Evolutionary conservation across 1,140 invertebrate species (phyloP).

Genomic region (Pogonomyrmex barbatus): DNA sequence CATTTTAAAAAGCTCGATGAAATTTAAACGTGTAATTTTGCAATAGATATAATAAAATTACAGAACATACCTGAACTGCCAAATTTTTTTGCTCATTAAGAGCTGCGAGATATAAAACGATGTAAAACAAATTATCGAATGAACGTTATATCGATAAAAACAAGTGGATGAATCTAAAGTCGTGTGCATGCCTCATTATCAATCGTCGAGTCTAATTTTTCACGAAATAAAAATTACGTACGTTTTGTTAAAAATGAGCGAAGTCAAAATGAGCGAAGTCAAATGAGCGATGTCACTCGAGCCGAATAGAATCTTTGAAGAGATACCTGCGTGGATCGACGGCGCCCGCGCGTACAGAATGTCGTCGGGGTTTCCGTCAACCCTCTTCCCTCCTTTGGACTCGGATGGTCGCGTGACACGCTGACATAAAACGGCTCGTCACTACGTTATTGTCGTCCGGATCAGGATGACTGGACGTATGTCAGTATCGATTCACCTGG

Average conservation of each 20-base stretch:
- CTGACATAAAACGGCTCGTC: conserved; percentile 48
- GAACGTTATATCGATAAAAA: neutral
- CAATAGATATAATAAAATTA: neutral
- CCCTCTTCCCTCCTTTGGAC: conserved; percentile 33
- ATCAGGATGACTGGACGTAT: conserved; percentile 51
- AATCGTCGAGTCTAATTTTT: conserved; percentile 8
- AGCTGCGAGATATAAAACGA: neutral
- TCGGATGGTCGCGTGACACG: conserved; percentile 44
- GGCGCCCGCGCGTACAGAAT: conserved; percentile 41
- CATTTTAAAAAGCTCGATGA: neutral
- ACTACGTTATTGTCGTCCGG: conserved; percentile 32
- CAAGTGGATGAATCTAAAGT: neutral
- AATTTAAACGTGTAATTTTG: neutral
- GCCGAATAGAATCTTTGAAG: conserved; percentile 1
- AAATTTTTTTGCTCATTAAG: neutral
- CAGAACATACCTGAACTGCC: neutral
- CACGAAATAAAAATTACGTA: neutral
- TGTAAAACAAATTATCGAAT: neutral
- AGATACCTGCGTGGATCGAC: conserved; percentile 10
- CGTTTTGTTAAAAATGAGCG: conserved; percentile 4
- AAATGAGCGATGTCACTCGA: too few relatives aligned
- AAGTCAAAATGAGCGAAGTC: neutral
- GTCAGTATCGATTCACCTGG: conserved; percentile 70
- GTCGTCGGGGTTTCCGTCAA: neutral
- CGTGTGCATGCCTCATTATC: neutral